Evolutionary conservation across 2,797 vertebrate genomes (phyloP).

Genomic region (Myotis pilosus): DNA sequence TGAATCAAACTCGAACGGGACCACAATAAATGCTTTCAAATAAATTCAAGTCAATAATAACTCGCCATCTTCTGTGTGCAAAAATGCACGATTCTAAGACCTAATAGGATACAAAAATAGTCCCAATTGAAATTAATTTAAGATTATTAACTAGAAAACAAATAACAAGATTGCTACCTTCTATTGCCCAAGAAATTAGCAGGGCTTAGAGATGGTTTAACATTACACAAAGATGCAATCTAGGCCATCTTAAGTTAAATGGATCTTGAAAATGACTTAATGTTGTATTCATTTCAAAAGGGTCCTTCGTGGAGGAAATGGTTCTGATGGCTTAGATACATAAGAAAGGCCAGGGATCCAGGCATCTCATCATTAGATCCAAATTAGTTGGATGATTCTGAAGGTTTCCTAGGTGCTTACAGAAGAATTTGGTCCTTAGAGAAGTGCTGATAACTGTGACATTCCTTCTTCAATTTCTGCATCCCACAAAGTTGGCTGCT

Average conservation of each 20-base stretch:
- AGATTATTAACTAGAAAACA: conserved; percentile 54
- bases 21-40: conserved; percentile 11
- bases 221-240: background rate
- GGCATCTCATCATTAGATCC: conserved; percentile 44
- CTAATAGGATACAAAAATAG: background rate
- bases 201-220: background rate
- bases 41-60: conserved; percentile 25
- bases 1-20: background rate
- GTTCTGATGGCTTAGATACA: conserved; percentile 49
- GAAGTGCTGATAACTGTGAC: background rate
- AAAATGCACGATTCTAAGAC: conserved; percentile 1
- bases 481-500: conserved; percentile 38
- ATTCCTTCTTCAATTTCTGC: conserved; percentile 33
- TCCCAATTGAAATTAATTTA: background rate
- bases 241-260: conserved; percentile 38
- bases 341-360: background rate
- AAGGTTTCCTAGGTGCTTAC: conserved; percentile 56
- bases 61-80: background rate
- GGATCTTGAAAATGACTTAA: conserved; percentile 53
- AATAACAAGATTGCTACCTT: background rate
- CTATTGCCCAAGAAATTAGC: conserved; percentile 44
- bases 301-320: conserved; percentile 34
- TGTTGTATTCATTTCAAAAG: conserved; percentile 38
- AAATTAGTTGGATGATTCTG: conserved; percentile 30
- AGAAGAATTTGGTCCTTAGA: conserved; percentile 16